Evolutionary conservation across 2,888 invertebrate genomes (phyloP), one percentile per base, ranked within the genome.

Genomic region (Epinotia ramella): DNA sequence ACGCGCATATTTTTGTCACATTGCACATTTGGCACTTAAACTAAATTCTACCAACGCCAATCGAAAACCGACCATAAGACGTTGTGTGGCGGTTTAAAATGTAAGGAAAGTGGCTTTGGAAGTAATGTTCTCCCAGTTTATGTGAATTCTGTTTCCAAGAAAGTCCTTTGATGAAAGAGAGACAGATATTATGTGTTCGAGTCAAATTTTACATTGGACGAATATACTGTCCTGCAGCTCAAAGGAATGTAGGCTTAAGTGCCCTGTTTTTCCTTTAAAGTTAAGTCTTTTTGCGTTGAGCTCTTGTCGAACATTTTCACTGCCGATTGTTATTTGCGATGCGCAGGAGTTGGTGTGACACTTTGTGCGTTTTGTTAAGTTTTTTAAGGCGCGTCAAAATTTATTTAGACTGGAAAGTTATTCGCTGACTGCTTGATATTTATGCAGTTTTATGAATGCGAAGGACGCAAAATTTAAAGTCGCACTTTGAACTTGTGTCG

Each of bases 151-250:
- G 74, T 65, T 79, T 80, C 81, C 69, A 73, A 73, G 81, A 81
- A 80, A 77, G 72, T 67, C 65, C 65, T 79, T 78, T 81, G 81
- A 81, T 79, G 81, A 81, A 78, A 78, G 78, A 64, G 77, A 68
- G 80, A 81, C 81, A 78, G 78, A 77, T 81, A 80, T 81, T 81
- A 80, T 78, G 78, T 77, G 71, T 77, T 70, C 78, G 63, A 79
- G 81, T 81, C 81, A 80, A 76, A 78, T 80, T 80, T 80, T 77
- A 81, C 80, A 78, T 80, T 76, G 72, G 76, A 77, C 74, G 49
- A 75, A 70, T 70, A 46, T 75, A 71, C 70, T 24, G 59, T 12
- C 46, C 33, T 16, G 5, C 0, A 9, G 5, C 12, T 20, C 9
- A 24, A 6, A 18, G 9, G n/a, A 69, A 46, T 3, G 69, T 7